phyloP scores from a whole-genome alignment of 2,888 invertebrate genomes.

The Lamproptera curius region DNA sequence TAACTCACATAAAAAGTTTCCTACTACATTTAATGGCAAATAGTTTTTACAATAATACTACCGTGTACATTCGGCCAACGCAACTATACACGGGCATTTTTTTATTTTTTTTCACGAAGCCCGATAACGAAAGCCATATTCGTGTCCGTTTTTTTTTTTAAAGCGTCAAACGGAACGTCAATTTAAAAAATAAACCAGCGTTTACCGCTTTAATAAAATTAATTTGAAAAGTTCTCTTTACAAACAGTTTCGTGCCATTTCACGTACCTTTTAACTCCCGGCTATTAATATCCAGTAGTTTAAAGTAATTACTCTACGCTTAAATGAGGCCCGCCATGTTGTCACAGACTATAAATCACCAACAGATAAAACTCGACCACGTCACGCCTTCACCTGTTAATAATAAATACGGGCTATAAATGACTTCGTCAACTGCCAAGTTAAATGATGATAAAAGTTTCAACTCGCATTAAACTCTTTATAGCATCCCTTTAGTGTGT shows the following conservation, averaged over 20 bases:
- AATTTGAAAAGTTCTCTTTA: not conserved
- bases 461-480: not conserved
- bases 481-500: too few species aligned
- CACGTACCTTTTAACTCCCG: conserved; percentile 29
- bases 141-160: too few species aligned
- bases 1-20: too few species aligned
- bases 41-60: too few species aligned
- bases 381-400: conserved; percentile 24
- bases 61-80: too few species aligned
- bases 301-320: conserved; percentile 36
- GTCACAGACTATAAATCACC: conserved; percentile 40
- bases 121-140: too few species aligned
- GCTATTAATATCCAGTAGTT: conserved; percentile 29
- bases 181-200: not conserved
- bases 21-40: too few species aligned
- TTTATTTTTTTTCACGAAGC: too few species aligned
- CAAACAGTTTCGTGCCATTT: conserved; percentile 23
- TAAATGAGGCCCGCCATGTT: conserved; percentile 45
- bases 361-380: conserved; percentile 48
- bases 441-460: not conserved
- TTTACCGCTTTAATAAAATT: not conserved
- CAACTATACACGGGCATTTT: too few species aligned
- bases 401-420: conserved; percentile 8
- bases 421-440: conserved; percentile 10
- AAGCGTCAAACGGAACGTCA: too few species aligned